Evolutionary conservation across 2,888 invertebrate genomes (phyloP).

Genomic region (Tachina fera): DNA sequence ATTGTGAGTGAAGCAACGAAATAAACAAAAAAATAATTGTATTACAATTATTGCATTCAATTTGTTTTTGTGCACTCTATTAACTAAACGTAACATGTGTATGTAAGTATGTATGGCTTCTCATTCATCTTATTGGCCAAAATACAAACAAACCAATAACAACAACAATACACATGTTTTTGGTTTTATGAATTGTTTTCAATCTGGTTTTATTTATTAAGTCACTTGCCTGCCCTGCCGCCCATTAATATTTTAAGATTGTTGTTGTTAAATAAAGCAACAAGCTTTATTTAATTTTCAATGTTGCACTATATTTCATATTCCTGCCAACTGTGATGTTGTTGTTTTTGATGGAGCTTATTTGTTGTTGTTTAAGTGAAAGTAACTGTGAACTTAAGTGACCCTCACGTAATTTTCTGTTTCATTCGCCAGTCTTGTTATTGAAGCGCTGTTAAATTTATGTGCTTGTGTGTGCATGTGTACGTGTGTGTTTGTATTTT

Average conservation of each 20-base stretch:
- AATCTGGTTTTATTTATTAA: slow-evolving; percentile 39
- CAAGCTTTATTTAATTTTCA: neutral
- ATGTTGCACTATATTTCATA: slow-evolving; percentile 50
- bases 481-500: slow-evolving; percentile 26
- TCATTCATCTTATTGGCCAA: slow-evolving; percentile 38
- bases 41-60: slow-evolving; percentile 44
- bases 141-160: slow-evolving; percentile 1
- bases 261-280: too few species aligned
- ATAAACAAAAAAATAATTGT: slow-evolving; percentile 10
- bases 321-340: slow-evolving; percentile 40
- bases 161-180: slow-evolving; percentile 28
- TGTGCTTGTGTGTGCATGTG: slow-evolving; percentile 41
- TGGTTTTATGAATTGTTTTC: slow-evolving; percentile 3
- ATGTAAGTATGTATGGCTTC: neutral
- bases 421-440: slow-evolving; percentile 51
- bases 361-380: slow-evolving; percentile 76
- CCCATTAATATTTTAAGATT: slow-evolving; percentile 23
- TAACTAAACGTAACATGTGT: slow-evolving; percentile 7
- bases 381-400: slow-evolving; percentile 82
- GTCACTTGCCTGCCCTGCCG: slow-evolving; percentile 34
- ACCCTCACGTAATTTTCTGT: slow-evolving; percentile 74
- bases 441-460: slow-evolving; percentile 30
- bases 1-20: slow-evolving; percentile 21
- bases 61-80: slow-evolving; percentile 15
- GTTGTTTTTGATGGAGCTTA: slow-evolving; percentile 27